Conservation (phyloP, 2,888 invertebrate genomes). For the Tiliacea citrago region DNA sequence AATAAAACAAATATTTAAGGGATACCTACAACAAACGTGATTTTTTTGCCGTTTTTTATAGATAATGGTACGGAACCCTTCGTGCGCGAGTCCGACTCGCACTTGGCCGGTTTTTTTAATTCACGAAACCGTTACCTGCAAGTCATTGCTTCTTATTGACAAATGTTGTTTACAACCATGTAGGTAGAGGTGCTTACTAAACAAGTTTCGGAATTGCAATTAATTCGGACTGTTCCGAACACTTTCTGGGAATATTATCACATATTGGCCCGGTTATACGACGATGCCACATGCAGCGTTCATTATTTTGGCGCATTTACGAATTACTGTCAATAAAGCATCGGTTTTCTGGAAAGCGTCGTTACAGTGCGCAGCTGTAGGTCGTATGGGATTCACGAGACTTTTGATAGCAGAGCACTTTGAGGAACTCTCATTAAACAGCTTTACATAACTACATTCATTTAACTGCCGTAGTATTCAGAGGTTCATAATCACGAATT, state of each 20-base stretch:
- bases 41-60: too few species aligned
- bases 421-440: conserved; percentile 61
- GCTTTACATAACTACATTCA: conserved; percentile 45
- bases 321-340: conserved; percentile 85
- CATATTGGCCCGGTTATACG: conserved; percentile 67
- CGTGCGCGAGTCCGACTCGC: too few species aligned
- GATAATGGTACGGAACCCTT: too few species aligned
- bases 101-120: too few species aligned
- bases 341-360: conserved; percentile 82
- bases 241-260: conserved; percentile 72
- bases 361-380: conserved; percentile 81
- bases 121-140: conserved; percentile 22
- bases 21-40: too few species aligned
- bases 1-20: too few species aligned
- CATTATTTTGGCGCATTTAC: conserved; percentile 80
- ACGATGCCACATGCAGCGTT: conserved; percentile 77
- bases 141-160: conserved; percentile 35
- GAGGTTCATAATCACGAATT: conserved; percentile 58
- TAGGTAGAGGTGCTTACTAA: conserved; percentile 60
- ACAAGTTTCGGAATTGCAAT: conserved; percentile 67
- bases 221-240: conserved; percentile 59
- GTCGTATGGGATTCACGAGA: conserved; percentile 72
- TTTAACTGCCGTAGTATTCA: conserved; percentile 50
- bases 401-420: conserved; percentile 52
- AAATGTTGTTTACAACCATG: conserved; percentile 50